Percentiles rank a stretch among this genome's conserved stretches.
Evolutionary conservation across 2,113 vertebrate species (phyloP).

Genomic region (Percopsis transmontana): DNA sequence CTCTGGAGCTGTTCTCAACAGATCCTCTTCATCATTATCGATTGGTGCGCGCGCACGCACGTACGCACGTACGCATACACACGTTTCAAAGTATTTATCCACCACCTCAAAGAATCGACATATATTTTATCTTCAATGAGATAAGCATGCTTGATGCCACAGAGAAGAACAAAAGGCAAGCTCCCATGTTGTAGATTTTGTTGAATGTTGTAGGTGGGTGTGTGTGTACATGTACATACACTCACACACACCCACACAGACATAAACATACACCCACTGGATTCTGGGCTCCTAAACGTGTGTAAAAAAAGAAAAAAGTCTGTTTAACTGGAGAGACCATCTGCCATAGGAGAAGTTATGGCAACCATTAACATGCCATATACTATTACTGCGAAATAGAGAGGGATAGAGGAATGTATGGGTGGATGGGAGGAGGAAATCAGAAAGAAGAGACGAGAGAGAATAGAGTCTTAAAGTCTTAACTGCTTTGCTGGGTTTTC

Average conservation of each 20-base stretch:
- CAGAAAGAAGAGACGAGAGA: background rate
- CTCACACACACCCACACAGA: background rate
- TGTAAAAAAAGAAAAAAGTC: background rate
- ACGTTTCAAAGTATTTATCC: background rate
- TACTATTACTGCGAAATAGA: slow-evolving; percentile 5
- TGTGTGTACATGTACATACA: background rate
- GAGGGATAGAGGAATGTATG: background rate
- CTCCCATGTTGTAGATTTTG: background rate
- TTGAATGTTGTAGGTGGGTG: background rate
- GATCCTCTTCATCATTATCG: slow-evolving; percentile 61
- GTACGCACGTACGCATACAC: background rate
- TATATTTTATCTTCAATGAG: slow-evolving; percentile 24
- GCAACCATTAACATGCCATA: slow-evolving; percentile 2
- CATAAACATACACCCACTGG: background rate
- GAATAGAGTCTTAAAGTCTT: too few relatives aligned
- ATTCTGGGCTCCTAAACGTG: background rate
- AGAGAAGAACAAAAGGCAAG: background rate
- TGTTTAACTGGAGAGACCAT: background rate
- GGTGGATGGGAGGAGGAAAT: too few relatives aligned
- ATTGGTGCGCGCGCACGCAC: slow-evolving; percentile 19
- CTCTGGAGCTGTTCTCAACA: slow-evolving; percentile 42
- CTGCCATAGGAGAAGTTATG: slow-evolving; percentile 18
- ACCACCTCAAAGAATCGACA: slow-evolving; percentile 11
- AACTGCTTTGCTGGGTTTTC: too few relatives aligned
- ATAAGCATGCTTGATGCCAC: slow-evolving; percentile 28